phyloP scores from a whole-genome alignment of 2,113 vertebrate genomes.

The Rhinogobius similis region DNA sequence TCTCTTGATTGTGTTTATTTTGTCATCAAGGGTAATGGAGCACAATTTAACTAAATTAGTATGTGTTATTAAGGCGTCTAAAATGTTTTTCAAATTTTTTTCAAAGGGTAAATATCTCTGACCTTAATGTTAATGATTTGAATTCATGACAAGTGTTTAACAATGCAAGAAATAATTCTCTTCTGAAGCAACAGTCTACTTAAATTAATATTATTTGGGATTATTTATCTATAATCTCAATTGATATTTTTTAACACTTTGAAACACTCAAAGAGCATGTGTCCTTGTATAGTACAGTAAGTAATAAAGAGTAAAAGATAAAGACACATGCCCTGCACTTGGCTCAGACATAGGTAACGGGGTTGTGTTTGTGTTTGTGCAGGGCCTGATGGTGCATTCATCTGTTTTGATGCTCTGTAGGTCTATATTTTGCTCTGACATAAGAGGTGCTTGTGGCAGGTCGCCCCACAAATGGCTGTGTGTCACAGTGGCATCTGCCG shows the following conservation, averaged over 20 bases:
- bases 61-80: background rate
- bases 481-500: conserved; percentile 47
- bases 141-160: background rate
- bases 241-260: background rate
- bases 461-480: conserved; percentile 18
- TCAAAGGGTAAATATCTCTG: background rate
- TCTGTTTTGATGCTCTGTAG: conserved; percentile 1
- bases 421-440: conserved; percentile 1
- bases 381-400: background rate
- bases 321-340: too few species aligned
- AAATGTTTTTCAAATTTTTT: background rate
- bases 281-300: too few species aligned
- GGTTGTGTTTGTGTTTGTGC: background rate
- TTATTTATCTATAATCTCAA: background rate
- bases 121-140: background rate
- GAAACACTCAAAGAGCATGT: too few species aligned
- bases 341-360: background rate
- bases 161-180: background rate
- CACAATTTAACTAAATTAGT: background rate
- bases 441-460: conserved; percentile 13
- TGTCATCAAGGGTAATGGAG: background rate
- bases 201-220: background rate
- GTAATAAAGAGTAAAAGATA: too few species aligned
- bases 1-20: background rate
- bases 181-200: background rate